A percentile compares a stretch with the other conserved stretches of the same genome.
phyloP scores from a whole-genome alignment of 2,888 invertebrate genomes.

The Dioctria linearis region DNA sequence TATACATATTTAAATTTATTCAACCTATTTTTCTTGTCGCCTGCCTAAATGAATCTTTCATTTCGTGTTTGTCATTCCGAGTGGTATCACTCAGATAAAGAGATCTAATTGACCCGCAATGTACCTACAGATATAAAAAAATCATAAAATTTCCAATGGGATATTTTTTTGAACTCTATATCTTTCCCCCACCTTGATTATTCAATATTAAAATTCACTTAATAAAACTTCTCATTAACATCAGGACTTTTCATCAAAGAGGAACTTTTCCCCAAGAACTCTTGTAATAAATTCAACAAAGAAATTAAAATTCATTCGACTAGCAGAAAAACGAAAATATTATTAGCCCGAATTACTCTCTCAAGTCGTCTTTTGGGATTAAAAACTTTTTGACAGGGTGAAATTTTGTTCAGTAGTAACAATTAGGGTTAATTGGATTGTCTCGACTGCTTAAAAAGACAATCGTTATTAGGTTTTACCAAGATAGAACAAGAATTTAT shows the following conservation, averaged over 20 bases:
- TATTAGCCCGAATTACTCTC: neutral
- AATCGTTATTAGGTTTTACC: slow-evolving; percentile 17
- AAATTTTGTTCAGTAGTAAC: slow-evolving; percentile 27
- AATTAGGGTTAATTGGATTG: slow-evolving; percentile 36
- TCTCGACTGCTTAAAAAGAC: slow-evolving; percentile 5
- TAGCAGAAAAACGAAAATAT: neutral
- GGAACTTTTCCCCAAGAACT: neutral
- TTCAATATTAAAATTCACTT: neutral
- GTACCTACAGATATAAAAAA: too few species aligned
- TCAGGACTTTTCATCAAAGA: neutral
- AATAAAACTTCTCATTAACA: neutral
- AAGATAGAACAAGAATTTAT: neutral
- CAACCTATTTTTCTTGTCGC: too few species aligned
- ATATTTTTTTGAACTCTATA: too few species aligned
- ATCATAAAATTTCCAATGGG: too few species aligned
- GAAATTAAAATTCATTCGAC: slow-evolving; percentile 2
- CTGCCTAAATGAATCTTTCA: too few species aligned
- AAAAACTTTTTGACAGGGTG: slow-evolving; percentile 19
- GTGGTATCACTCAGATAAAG: too few species aligned
- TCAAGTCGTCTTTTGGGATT: neutral
- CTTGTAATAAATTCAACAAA: slow-evolving; percentile 3
- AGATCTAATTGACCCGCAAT: too few species aligned
- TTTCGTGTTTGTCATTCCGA: too few species aligned
- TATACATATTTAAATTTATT: too few species aligned
- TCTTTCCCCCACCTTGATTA: too few species aligned